A percentile compares a stretch with the other conserved stretches of the same genome.
phyloP scores from a whole-genome alignment of 1,140 invertebrate species.

The Chlorops oryzae region DNA sequence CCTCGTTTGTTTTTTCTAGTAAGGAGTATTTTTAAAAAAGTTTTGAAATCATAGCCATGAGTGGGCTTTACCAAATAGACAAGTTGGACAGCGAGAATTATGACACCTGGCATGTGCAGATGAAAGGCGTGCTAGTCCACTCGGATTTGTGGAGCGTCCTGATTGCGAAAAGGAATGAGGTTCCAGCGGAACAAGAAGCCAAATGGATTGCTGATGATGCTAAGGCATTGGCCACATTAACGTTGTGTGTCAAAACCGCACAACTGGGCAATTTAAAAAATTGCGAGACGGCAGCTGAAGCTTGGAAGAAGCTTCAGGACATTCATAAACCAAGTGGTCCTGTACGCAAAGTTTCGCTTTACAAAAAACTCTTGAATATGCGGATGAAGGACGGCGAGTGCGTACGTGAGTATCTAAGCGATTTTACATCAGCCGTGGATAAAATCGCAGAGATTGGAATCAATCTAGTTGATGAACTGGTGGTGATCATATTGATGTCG shows the following conservation, averaged over 20 bases:
- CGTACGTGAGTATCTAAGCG: neutral
- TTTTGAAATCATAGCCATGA: too few relatives aligned
- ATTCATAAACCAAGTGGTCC: conserved; percentile 7
- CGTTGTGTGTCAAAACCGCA: conserved; percentile 8
- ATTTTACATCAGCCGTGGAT: neutral
- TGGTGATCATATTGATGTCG: conserved; percentile 4
- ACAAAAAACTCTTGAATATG: conserved; percentile 4
- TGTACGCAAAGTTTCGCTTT: conserved; percentile 4
- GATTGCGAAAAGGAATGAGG: neutral
- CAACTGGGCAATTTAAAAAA: conserved; percentile 12
- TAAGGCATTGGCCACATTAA: conserved; percentile 13
- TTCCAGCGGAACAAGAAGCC: too few relatives aligned
- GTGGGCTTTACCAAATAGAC: too few relatives aligned
- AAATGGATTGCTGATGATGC: too few relatives aligned
- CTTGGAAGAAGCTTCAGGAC: conserved; percentile 9
- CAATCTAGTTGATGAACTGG: neutral
- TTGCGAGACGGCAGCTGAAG: conserved; percentile 5
- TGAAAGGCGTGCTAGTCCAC: too few relatives aligned
- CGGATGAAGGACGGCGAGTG: neutral
- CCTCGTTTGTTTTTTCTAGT: too few relatives aligned
- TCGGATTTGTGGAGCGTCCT: too few relatives aligned
- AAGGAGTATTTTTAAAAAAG: too few relatives aligned
- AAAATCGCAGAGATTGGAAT: conserved; percentile 2
- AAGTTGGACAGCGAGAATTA: too few relatives aligned
- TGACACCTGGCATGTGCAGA: neutral